A percentile compares a stretch with the other conserved stretches of the same genome.
Conservation (phyloP, 2,888 invertebrate genomes). For the Bibio marci region DNA sequence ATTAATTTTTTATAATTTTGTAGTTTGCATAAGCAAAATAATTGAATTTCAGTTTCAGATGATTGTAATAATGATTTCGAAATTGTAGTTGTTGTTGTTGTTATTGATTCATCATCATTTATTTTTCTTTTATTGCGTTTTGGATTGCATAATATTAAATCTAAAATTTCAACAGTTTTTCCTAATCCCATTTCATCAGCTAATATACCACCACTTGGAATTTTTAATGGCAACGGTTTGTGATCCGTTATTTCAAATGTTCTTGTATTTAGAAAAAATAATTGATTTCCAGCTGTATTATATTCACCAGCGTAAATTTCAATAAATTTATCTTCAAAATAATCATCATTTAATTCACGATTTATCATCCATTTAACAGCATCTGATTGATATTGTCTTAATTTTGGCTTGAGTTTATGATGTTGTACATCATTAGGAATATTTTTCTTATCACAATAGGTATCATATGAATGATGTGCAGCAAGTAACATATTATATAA, state of each 20-base stretch:
- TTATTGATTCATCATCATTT: not conserved
- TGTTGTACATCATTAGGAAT: slow-evolving; percentile 21
- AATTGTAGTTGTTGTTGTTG: not conserved
- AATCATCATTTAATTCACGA: slow-evolving; percentile 29
- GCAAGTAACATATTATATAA: too few relatives aligned
- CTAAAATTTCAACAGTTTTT: slow-evolving; percentile 60
- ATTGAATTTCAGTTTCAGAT: too few relatives aligned
- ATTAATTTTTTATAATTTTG: slow-evolving; percentile 19
- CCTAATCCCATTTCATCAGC: slow-evolving; percentile 73
- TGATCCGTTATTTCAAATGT: slow-evolving; percentile 11
- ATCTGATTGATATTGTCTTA: slow-evolving; percentile 45
- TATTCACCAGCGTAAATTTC: not conserved
- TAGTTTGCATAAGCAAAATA: slow-evolving; percentile 27
- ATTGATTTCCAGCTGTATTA: slow-evolving; percentile 7
- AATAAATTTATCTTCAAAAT: slow-evolving; percentile 5
- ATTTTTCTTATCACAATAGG: not conserved
- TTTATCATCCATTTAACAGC: slow-evolving; percentile 53
- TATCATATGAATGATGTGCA: too few relatives aligned
- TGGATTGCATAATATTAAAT: slow-evolving; percentile 40
- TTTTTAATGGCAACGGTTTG: slow-evolving; percentile 22
- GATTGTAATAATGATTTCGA: too few relatives aligned
- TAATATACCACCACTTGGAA: slow-evolving; percentile 48
- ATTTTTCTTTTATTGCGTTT: slow-evolving; percentile 10
- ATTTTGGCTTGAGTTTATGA: slow-evolving; percentile 26
- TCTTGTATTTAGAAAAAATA: slow-evolving; percentile 19